Conservation (phyloP, 2,797 vertebrate genomes). For the Carduelis carduelis region DNA sequence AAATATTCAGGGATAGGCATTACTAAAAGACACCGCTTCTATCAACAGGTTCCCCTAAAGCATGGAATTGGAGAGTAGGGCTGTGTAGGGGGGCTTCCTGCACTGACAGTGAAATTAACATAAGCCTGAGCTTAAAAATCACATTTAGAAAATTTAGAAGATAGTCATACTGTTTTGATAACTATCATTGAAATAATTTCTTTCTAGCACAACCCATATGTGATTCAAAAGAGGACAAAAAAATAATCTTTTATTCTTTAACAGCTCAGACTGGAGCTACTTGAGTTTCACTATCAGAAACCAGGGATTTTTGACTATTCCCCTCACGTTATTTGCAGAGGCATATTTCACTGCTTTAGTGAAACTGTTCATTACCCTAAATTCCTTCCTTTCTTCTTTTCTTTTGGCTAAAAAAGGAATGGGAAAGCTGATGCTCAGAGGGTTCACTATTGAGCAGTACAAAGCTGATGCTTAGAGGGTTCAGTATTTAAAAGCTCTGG, state of each 20-base stretch:
- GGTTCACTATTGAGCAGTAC: not conserved
- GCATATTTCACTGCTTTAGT: not conserved
- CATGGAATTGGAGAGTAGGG: rapidly evolving
- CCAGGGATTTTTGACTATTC: not conserved
- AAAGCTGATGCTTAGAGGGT: not conserved
- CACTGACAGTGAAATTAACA: rapidly evolving
- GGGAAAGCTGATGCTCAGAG: not conserved
- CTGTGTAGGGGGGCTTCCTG: too few species aligned
- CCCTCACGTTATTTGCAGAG: not conserved
- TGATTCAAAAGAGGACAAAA: not conserved
- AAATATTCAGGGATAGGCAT: not conserved
- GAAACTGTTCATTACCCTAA: not conserved
- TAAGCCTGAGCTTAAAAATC: not conserved
- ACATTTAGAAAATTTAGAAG: not conserved
- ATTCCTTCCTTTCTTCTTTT: not conserved
- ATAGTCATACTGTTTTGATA: not conserved
- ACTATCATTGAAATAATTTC: not conserved
- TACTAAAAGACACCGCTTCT: not conserved
- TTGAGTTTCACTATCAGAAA: not conserved
- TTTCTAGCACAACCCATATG: not conserved
- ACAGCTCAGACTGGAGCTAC: not conserved
- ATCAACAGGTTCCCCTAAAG: not conserved
- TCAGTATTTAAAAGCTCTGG: not conserved
- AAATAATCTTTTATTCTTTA: not conserved
- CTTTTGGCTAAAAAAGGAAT: not conserved